Evolutionary conservation across 1,140 invertebrate species (phyloP).

Genomic region (Aphelinus certus): DNA sequence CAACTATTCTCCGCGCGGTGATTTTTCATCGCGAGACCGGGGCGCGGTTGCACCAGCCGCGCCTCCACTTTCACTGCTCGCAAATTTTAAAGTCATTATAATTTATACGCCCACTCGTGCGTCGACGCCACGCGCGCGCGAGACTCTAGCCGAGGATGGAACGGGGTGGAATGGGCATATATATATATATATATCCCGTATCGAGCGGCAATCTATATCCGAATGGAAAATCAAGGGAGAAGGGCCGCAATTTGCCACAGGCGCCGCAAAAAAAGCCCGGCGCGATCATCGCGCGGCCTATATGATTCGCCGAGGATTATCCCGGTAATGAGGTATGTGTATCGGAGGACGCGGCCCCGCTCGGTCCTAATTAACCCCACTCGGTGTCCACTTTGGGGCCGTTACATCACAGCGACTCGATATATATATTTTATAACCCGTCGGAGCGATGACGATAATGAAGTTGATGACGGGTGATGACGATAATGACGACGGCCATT

Average conservation of each 20-base stretch:
- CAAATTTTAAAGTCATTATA: constrained; percentile 15
- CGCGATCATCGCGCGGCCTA: too few relatives aligned
- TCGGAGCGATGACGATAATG: constrained; percentile 38
- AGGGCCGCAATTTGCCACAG: too few relatives aligned
- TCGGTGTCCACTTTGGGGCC: background rate
- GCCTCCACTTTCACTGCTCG: constrained; percentile 8
- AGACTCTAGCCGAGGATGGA: too few relatives aligned
- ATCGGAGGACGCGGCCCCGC: too few relatives aligned
- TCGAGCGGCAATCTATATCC: too few relatives aligned
- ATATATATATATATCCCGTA: too few relatives aligned
- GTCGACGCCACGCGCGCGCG: background rate
- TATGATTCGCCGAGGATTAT: too few relatives aligned
- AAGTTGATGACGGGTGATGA: constrained; percentile 44
- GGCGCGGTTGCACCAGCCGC: background rate
- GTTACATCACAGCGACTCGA: background rate
- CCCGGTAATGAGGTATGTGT: too few relatives aligned
- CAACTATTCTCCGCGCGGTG: constrained; percentile 7
- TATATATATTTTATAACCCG: constrained; percentile 11
- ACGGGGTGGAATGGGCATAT: too few relatives aligned
- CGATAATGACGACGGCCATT: constrained; percentile 43
- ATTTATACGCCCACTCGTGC: background rate
- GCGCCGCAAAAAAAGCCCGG: too few relatives aligned
- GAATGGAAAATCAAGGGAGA: too few relatives aligned
- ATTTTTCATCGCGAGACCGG: background rate
- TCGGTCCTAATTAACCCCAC: background rate